Conservation (phyloP, 1,140 invertebrate species). For the Aphelenchoides fujianensis region DNA sequence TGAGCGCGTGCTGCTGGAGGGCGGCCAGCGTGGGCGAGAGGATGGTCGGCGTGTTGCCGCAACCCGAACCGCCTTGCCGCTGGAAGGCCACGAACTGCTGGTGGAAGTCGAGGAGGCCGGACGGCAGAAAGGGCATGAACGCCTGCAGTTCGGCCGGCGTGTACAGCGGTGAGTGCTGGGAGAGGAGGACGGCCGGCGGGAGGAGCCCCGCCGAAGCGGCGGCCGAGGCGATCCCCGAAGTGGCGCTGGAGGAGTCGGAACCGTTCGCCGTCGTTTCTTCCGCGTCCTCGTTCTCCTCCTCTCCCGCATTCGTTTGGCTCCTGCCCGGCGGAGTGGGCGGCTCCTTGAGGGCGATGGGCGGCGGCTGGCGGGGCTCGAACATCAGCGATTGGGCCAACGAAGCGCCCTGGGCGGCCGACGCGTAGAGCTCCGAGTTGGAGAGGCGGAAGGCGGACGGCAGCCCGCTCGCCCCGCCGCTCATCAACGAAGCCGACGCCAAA, state of each 20-base stretch:
- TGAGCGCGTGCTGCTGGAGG: background rate
- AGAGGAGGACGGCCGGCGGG: background rate
- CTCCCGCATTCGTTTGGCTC: background rate
- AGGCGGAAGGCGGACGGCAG: conserved; percentile 1
- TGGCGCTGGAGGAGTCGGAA: background rate
- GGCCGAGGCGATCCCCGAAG: conserved; percentile 13
- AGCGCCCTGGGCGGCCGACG: background rate
- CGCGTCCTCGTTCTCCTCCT: conserved; percentile 9
- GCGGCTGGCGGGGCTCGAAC: conserved; percentile 15
- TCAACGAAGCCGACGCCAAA: background rate
- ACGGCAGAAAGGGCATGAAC: conserved; percentile 1
- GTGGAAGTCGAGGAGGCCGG: conserved; percentile 12
- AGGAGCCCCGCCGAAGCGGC: conserved; percentile 8
- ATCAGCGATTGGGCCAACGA: background rate
- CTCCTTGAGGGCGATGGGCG: conserved; percentile 22
- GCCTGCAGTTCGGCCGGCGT: background rate
- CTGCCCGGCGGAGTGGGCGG: conserved; percentile 16
- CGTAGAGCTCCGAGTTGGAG: conserved; percentile 1
- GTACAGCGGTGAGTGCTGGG: conserved; percentile 1
- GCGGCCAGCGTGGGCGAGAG: background rate
- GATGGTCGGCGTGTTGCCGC: background rate
- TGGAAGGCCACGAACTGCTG: background rate
- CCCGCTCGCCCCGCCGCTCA: background rate
- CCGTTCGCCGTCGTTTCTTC: background rate
- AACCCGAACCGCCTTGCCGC: background rate